Percentiles rank a stretch among this genome's conserved stretches.
phyloP scores from a whole-genome alignment of 2,113 vertebrate genomes.

The Pachycephala philippinensis region DNA sequence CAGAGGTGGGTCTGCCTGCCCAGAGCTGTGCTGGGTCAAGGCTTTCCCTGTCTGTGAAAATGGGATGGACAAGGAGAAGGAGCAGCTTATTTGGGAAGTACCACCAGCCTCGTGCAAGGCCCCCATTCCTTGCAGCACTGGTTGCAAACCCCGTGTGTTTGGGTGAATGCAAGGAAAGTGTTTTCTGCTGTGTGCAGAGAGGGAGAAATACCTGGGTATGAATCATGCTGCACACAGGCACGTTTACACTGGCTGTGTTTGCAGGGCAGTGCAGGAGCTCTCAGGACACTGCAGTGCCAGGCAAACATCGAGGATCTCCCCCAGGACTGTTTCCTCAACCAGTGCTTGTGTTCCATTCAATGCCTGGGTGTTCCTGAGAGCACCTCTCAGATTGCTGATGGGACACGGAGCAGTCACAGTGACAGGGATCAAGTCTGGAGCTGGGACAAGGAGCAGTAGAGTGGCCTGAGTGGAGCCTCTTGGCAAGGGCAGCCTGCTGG shows the following conservation, averaged over 20 bases:
- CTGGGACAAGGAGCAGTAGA: not conserved
- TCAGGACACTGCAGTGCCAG: not conserved
- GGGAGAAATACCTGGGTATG: not conserved
- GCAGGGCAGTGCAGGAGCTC: not conserved
- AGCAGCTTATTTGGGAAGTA: not conserved
- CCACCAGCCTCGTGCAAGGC: not conserved
- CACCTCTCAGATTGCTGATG: not conserved
- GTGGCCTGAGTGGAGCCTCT: not conserved
- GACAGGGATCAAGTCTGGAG: not conserved
- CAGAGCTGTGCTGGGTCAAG: not conserved
- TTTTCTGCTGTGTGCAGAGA: not conserved
- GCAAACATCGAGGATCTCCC: rapidly evolving
- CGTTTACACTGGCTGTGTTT: not conserved
- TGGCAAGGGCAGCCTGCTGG: not conserved
- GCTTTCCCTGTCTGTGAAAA: not conserved
- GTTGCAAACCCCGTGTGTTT: not conserved
- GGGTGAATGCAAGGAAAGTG: no score
- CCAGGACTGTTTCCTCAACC: not conserved
- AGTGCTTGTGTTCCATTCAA: not conserved
- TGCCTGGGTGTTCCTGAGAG: not conserved
- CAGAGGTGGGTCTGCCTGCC: not conserved
- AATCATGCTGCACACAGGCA: not conserved
- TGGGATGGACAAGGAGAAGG: not conserved
- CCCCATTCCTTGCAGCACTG: not conserved
- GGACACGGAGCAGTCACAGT: not conserved